Evolutionary conservation across 2,113 vertebrate species (phyloP), one percentile per base, ranked within the genome.

Genomic region (Octodon degus): DNA sequence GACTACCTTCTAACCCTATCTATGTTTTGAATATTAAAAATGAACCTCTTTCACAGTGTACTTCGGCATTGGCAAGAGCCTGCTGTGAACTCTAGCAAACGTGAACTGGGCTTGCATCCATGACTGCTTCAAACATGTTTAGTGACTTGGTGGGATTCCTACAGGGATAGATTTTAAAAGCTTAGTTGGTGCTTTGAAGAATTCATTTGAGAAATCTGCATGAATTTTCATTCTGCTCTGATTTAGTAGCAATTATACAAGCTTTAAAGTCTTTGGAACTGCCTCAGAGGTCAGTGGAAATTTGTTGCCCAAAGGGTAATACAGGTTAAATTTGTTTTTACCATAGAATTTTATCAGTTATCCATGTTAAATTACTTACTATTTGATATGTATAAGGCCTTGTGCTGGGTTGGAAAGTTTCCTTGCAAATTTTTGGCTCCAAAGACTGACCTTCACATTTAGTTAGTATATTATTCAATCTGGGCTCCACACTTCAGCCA

Each of bases 141-240:
- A 55, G 20, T 86, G 62, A 92, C 43, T 86, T 43, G 20, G 50
- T 88, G 7, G 88, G 76, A 65, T 80, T 22, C 8, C 32, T 91
- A 12, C 0, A 92, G 65, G 7, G 83, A 68, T 22, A 34, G 37
- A 89, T 92, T 88, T 85, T 86, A 65, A 74, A 92, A 89, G 55
- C 10, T 13, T 3, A 25, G 6, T 40, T 40, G 79, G 70, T n/a
- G 58, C 19, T 70, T 86, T 82, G 2, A 74, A 93, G 76, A 70
- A 85, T n/a, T 77, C 55, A 77, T 65, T 47, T 86, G 30, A 97
- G 65, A 74, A 95, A 82, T 93, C 83, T 63, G 14, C 20, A n/a
- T 88, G 82, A 34, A 79, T 34, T 94, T 97, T 93, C 60, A 92
- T 68, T 85, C 40, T 98, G 68, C 83, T 86, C 40, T 93, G 34